Percentiles rank a stretch among this genome's conserved stretches.
Evolutionary conservation across 2,797 vertebrate genomes (phyloP).

Genomic region (Silurus lanzhouensis): DNA sequence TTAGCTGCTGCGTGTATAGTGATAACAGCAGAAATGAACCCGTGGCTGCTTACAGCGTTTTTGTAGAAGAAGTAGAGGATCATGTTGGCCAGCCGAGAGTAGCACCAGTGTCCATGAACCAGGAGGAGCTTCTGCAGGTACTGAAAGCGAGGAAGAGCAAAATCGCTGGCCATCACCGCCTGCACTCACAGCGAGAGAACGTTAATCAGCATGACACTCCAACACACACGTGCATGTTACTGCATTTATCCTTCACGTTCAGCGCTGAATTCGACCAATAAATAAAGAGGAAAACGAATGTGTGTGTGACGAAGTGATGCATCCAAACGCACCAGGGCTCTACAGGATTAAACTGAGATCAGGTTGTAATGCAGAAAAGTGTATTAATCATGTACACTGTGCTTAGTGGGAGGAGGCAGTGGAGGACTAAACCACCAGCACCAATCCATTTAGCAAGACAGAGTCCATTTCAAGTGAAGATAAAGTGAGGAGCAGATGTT

Average conservation of each 20-base stretch:
- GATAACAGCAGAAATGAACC: neutral
- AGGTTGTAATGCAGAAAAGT: constrained; percentile 9
- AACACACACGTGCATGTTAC: neutral
- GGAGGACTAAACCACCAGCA: neutral
- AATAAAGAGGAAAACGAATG: neutral
- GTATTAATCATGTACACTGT: constrained; percentile 60
- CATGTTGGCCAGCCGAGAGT: constrained; percentile 95
- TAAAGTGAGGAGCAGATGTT: constrained; percentile 66
- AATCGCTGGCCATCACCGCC: constrained; percentile 99
- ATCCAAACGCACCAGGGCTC: constrained; percentile 49
- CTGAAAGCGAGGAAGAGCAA: constrained; percentile 90
- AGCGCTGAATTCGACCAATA: constrained; percentile 43
- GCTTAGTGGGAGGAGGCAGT: constrained; percentile 36
- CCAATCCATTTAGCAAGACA: constrained; percentile 62
- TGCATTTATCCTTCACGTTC: neutral
- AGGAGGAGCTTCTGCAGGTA: constrained; percentile 93
- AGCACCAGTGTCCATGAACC: constrained; percentile 98
- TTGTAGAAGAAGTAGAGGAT: constrained; percentile 99
- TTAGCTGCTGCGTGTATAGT: neutral
- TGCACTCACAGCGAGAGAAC: constrained; percentile 55
- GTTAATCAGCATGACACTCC: neutral
- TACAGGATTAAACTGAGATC: constrained; percentile 51
- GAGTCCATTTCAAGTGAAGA: constrained; percentile 53
- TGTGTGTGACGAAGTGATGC: neutral
- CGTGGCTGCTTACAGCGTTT: constrained; percentile 77